A percentile compares a stretch with the other conserved stretches of the same genome.
Conservation (phyloP, 2,113 vertebrate species). For the Strigops habroptila region DNA sequence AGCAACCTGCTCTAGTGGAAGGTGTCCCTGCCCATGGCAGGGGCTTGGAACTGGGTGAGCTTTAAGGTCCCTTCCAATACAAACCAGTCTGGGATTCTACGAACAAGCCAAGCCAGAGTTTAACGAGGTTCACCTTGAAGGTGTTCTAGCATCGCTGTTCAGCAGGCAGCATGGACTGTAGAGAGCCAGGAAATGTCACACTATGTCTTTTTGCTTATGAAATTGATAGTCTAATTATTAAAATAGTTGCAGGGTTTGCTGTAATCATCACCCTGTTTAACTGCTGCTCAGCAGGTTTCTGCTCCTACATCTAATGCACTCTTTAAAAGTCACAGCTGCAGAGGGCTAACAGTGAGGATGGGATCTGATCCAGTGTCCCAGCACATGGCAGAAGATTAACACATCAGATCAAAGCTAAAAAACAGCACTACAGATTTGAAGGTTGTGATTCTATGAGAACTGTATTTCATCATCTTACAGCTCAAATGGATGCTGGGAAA, state of each 20-base stretch:
- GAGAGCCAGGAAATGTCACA: not conserved
- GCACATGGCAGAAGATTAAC: not conserved
- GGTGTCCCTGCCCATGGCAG: not conserved
- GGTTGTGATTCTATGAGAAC: not conserved
- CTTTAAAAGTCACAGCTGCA: not conserved
- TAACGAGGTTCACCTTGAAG: not conserved
- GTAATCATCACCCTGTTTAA: not conserved
- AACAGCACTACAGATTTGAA: not conserved
- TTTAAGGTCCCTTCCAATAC: not conserved
- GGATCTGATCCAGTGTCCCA: not conserved
- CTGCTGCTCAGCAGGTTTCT: not conserved
- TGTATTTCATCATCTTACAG: not conserved
- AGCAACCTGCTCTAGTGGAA: no score
- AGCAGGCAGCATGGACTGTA: not conserved
- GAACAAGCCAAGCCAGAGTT: not conserved
- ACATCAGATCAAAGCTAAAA: not conserved
- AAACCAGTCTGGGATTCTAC: not conserved
- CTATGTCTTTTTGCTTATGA: not conserved
- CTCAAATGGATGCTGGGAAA: not conserved
- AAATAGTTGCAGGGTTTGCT: not conserved
- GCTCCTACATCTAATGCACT: not conserved
- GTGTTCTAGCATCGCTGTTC: not conserved
- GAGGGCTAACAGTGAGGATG: not conserved
- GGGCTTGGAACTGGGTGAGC: fast-evolving
- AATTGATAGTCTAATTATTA: not conserved